Conservation (phyloP, 2,113 vertebrate genomes). For the Bolborhynchus lineola region DNA sequence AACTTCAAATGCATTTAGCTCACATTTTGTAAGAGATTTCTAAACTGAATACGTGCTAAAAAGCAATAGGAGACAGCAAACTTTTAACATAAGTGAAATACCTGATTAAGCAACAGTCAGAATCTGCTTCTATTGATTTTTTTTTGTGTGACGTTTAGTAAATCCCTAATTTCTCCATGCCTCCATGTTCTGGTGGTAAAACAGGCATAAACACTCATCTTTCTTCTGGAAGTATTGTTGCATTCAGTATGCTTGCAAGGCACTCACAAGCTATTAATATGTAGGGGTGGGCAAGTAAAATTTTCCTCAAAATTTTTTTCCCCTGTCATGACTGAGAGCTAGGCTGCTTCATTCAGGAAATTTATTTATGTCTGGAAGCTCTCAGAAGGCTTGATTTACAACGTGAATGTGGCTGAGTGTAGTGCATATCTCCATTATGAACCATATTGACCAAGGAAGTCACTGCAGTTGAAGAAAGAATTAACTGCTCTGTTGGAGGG, state of each 20-base stretch:
- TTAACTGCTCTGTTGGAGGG: conserved; percentile 42
- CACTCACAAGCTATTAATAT: neutral
- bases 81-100: neutral
- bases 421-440: neutral
- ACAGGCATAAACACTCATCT: neutral
- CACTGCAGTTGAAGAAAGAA: conserved; percentile 25
- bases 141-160: neutral
- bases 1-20: neutral
- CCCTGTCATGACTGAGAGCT: neutral
- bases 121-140: neutral
- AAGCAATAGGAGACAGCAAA: neutral
- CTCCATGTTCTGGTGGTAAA: neutral
- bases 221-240: neutral
- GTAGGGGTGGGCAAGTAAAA: neutral
- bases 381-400: neutral
- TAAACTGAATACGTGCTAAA: neutral
- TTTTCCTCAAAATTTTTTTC: neutral
- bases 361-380: neutral
- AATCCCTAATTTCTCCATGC: neutral
- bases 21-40: neutral
- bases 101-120: neutral
- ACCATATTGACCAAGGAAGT: conserved; percentile 49
- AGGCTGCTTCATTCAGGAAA: neutral
- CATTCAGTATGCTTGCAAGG: neutral
- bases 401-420: neutral